phyloP scores from a whole-genome alignment of 2,113 vertebrate species.

The Isichthys henryi region DNA sequence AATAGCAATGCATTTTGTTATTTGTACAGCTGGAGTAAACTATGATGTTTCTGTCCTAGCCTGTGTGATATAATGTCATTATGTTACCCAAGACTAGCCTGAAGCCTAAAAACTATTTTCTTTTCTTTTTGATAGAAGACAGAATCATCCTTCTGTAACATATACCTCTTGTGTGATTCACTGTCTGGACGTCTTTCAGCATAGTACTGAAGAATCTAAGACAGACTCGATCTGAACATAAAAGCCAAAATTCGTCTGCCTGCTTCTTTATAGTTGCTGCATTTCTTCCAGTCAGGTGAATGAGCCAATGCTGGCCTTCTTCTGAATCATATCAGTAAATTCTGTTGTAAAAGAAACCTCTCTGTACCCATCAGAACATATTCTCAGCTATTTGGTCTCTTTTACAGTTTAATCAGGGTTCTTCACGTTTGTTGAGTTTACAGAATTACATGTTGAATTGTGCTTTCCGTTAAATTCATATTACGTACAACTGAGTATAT shows the following conservation, averaged over 20 bases:
- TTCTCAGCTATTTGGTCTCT: background rate
- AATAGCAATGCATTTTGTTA: slow-evolving; percentile 59
- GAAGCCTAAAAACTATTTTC: background rate
- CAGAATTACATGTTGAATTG: background rate
- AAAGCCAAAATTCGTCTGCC: background rate
- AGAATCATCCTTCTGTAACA: background rate
- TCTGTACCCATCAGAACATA: background rate
- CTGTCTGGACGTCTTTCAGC: background rate
- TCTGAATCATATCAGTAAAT: background rate
- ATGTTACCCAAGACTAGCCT: background rate
- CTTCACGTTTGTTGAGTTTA: background rate
- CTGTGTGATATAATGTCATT: background rate
- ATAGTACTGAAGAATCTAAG: background rate
- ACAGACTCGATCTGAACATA: background rate
- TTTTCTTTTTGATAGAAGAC: background rate
- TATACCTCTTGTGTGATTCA: background rate
- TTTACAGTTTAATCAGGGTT: background rate
- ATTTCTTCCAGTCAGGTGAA: background rate
- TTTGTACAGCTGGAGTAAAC: slow-evolving; percentile 71
- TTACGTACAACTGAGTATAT: background rate
- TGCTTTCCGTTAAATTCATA: background rate
- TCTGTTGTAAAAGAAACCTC: background rate
- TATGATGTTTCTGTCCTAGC: slow-evolving; percentile 28
- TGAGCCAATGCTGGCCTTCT: background rate
- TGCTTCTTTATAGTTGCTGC: background rate